A percentile compares a stretch with the other conserved stretches of the same genome.
Evolutionary conservation across 2,113 vertebrate genomes (phyloP).

Genomic region (Hemibagrus wyckioides): DNA sequence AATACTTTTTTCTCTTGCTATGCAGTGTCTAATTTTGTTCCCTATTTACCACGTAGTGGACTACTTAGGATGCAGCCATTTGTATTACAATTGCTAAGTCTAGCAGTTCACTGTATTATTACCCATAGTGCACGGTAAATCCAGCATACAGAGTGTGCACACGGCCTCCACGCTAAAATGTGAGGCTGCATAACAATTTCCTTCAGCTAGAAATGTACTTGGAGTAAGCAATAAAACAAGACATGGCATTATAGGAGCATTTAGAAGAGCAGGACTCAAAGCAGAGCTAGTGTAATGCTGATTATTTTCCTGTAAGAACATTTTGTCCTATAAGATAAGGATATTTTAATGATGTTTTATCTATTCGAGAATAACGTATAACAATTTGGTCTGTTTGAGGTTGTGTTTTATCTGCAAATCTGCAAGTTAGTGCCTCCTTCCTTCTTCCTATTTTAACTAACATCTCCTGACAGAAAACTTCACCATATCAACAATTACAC

Average conservation of each 20-base stretch:
- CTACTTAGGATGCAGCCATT: background rate
- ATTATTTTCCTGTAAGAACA: background rate
- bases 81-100: background rate
- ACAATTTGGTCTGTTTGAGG: background rate
- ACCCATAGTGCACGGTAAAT: background rate
- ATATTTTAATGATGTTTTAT: background rate
- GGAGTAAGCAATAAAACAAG: background rate
- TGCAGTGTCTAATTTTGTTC: background rate
- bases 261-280: background rate
- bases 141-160: background rate
- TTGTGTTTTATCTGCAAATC: background rate
- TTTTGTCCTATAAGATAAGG: background rate
- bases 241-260: background rate
- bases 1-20: background rate
- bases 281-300: background rate
- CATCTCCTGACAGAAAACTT: no score
- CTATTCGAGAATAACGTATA: background rate
- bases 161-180: background rate
- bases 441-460: background rate
- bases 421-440: background rate
- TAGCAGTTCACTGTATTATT: background rate
- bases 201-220: background rate
- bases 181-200: background rate
- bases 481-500: no score
- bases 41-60: background rate